These are phyloP conservation scores for Mizuhopecten yessoensis DNA, from an alignment of 1,140 invertebrate genomes.

Conservation along the genomic window DNA sequence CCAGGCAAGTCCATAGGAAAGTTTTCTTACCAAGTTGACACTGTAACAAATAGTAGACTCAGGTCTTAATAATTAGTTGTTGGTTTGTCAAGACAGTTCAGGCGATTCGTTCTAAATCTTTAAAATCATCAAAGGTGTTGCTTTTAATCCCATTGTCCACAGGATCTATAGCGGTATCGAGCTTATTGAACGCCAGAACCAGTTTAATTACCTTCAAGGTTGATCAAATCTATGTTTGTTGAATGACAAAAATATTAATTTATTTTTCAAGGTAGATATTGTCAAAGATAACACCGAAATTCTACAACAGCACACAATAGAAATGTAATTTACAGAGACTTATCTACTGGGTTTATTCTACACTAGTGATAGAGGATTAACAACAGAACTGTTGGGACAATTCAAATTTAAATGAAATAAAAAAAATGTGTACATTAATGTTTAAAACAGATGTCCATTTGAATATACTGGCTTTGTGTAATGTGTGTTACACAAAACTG, in stretches of 20 bases:
- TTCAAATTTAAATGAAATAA: too few species aligned
- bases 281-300: background rate
- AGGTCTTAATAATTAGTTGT: background rate
- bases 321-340: background rate
- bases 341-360: background rate
- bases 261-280: background rate
- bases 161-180: background rate
- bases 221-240: background rate
- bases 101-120: background rate
- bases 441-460: too few species aligned
- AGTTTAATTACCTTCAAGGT: background rate
- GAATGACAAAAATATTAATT: slow-evolving; percentile 5
- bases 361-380: background rate
- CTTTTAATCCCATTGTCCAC: background rate
- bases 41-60: background rate
- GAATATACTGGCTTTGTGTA: too few species aligned
- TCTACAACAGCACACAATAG: background rate
- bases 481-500: too few species aligned
- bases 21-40: too few species aligned
- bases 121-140: background rate
- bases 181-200: slow-evolving; percentile 2
- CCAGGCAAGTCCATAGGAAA: too few species aligned
- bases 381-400: background rate
- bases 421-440: too few species aligned
- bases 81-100: background rate